Evolutionary conservation across 2,888 invertebrate genomes (phyloP), one percentile per base, ranked within the genome.

Genomic region (Drymonia ruficornis): DNA sequence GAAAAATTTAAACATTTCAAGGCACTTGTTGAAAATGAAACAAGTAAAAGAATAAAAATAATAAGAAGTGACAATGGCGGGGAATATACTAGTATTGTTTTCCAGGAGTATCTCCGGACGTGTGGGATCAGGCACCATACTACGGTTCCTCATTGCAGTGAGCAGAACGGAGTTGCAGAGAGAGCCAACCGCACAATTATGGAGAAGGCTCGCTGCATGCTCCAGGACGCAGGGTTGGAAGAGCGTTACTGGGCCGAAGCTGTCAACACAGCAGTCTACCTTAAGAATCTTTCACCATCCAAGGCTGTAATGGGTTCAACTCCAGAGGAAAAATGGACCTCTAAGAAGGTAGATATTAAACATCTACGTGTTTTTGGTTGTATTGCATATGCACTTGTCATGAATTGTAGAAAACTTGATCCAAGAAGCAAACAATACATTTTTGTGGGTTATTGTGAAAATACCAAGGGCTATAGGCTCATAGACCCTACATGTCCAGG

Each of bases 231-330:
- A 12, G 53, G 55, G 12, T 34, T 63, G 19, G 18, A 55, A 12
- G 36, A 63, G 12, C n/a, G 42, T 19, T 66, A 45, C 29, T 68
- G 63, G 65, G 64, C 62, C 8, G 63, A 62, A 49, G 67, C 65
- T 2, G 57, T 59, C 1, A 52, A 60, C 11, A 61, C 40, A 8
- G 40, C 40, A 8, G 40, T 40, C 7, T 40, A 40, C 16, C 16
- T 40, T 8, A 40, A 40, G 13, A 40, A 40, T 40, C 16, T 11
- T 16, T 40, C 40, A 15, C 40, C 40, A 8, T 13, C 15, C 11
- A 40, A 15, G 16, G 16, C 40, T 15, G 40, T 40, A 15, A 40
- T 40, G 40, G 40, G 40, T 13, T n/a, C 40, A 15, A 40, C 40
- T 15, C 40, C 16, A n/a, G n/a, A n/a, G n/a, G n/a, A n/a, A n/a